Evolutionary conservation across 2,797 vertebrate species (phyloP).

Genomic region (Clarias pachynema): DNA sequence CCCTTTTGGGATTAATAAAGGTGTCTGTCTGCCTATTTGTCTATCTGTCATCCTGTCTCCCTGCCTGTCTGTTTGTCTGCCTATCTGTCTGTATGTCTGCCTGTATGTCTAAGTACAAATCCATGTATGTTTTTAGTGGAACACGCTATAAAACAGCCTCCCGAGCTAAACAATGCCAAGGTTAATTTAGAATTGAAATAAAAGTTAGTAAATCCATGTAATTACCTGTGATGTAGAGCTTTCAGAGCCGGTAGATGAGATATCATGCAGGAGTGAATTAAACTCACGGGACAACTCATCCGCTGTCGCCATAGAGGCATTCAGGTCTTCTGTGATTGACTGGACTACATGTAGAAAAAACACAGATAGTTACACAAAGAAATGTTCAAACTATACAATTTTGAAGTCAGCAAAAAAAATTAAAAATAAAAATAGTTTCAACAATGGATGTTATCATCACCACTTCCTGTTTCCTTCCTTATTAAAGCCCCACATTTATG

Average conservation of each 20-base stretch:
- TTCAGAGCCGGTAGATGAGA: slow-evolving; percentile 36
- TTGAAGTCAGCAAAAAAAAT: not conserved
- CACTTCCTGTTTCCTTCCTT: not conserved
- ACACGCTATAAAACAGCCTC: not conserved
- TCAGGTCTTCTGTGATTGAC: slow-evolving; percentile 84
- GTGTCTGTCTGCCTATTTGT: too few relatives aligned
- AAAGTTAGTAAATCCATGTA: not conserved
- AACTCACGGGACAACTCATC: slow-evolving; percentile 88
- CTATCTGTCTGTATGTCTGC: too few relatives aligned
- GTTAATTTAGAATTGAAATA: not conserved
- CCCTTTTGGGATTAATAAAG: too few relatives aligned
- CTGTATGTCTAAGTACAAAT: not conserved
- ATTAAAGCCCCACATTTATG: not conserved
- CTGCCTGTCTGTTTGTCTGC: too few relatives aligned
- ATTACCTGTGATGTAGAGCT: slow-evolving; percentile 57
- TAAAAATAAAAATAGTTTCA: not conserved
- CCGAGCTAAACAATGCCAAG: not conserved
- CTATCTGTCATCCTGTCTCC: too few relatives aligned
- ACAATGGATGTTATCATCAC: slow-evolving; percentile 1
- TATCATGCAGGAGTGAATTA: slow-evolving; percentile 77
- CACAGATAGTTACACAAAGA: slow-evolving; percentile 28
- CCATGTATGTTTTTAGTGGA: not conserved
- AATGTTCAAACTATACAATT: not conserved
- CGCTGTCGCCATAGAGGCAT: slow-evolving; percentile 84
- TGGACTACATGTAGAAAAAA: slow-evolving; percentile 70